Conservation (phyloP, 1,140 invertebrate species). For the Bilobella aurantiaca region DNA sequence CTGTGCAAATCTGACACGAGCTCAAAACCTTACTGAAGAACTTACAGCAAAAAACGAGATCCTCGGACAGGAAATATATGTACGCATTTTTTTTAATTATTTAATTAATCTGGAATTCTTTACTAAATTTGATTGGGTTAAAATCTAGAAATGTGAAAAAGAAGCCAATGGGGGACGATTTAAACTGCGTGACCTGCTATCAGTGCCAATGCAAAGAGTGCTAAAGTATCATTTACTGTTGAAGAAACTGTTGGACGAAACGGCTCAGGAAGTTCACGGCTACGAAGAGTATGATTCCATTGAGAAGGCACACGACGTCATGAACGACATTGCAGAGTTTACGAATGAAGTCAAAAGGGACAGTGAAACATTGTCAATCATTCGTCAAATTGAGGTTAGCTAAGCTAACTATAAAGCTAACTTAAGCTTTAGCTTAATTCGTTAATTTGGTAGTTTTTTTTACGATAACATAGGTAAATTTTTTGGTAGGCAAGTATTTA, state of each 20-base stretch:
- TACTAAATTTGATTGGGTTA: slow-evolving; percentile 29
- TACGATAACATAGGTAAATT: no score
- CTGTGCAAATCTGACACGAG: slow-evolving; percentile 78
- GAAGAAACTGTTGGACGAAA: slow-evolving; percentile 79
- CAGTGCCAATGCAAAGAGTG: slow-evolving; percentile 95
- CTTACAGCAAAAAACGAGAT: slow-evolving; percentile 53
- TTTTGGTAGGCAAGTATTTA: slow-evolving; percentile 56
- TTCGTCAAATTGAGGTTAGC: slow-evolving; percentile 73
- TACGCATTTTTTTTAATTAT: slow-evolving; percentile 25
- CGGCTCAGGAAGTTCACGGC: slow-evolving; percentile 28
- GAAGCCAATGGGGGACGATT: slow-evolving; percentile 91
- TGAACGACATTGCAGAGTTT: slow-evolving; percentile 93
- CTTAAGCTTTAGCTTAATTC: no score
- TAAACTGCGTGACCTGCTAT: slow-evolving; percentile 82
- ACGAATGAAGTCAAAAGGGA: slow-evolving; percentile 98
- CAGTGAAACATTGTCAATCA: slow-evolving; percentile 81
- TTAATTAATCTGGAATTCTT: slow-evolving; percentile 4
- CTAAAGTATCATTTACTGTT: slow-evolving; percentile 91
- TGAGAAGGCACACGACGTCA: slow-evolving; percentile 81
- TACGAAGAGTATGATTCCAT: slow-evolving; percentile 71
- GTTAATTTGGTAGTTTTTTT: no score
- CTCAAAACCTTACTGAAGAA: slow-evolving; percentile 66
- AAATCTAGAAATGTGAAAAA: slow-evolving; percentile 74
- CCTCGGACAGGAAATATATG: slow-evolving; percentile 48
- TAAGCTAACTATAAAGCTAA: no score